Evolutionary conservation across 92 coral and sea anemone genomes (phyloP).

Genomic region (Epizoanthus fatuus): DNA sequence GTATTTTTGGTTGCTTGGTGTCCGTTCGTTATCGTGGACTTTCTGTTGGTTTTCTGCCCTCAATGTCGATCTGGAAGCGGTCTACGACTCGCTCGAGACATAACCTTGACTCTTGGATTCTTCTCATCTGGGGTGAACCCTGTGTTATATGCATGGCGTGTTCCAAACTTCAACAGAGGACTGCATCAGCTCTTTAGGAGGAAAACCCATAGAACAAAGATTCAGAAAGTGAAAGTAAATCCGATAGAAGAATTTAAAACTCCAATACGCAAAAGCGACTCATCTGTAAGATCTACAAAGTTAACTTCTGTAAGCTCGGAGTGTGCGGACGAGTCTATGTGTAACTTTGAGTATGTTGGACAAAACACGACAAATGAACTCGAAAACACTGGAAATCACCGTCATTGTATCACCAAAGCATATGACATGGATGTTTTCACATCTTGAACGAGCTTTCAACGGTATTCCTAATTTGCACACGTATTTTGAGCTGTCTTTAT

Average conservation of each 20-base stretch:
- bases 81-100: conserved; percentile 74
- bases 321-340: neutral
- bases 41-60: conserved; percentile 78
- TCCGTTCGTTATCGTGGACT: conserved; percentile 80
- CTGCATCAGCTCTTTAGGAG: conserved; percentile 51
- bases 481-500: neutral
- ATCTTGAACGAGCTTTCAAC: neutral
- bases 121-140: conserved; percentile 90
- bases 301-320: conserved; percentile 5
- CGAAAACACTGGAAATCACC: neutral
- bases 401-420: conserved; percentile 1
- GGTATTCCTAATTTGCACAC: neutral
- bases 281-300: conserved; percentile 20
- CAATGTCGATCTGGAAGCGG: conserved; percentile 63
- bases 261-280: neutral
- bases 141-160: conserved; percentile 84
- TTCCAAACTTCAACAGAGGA: conserved; percentile 77
- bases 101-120: conserved; percentile 80
- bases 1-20: conserved; percentile 89
- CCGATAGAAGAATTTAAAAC: conserved; percentile 5
- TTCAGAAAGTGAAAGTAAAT: conserved; percentile 20
- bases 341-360: neutral
- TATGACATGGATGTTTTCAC: conserved; percentile 6
- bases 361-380: neutral
- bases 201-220: conserved; percentile 4